Evolutionary conservation across 2,888 invertebrate species (phyloP).

Genomic region (Cosmorhoe ocellata): DNA sequence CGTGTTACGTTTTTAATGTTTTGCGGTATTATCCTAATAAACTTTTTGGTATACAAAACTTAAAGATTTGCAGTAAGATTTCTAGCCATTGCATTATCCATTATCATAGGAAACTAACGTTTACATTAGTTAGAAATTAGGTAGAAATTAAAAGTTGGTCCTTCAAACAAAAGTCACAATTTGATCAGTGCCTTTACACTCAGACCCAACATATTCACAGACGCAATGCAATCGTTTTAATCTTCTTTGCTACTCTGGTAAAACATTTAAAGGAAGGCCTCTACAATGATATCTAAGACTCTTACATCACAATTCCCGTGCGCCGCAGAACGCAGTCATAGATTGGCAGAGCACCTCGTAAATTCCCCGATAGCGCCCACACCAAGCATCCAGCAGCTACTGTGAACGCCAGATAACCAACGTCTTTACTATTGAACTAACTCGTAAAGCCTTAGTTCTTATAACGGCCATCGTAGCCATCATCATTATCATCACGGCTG

Average conservation of each 20-base stretch:
- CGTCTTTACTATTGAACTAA: slow-evolving; percentile 47
- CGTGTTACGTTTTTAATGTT: slow-evolving; percentile 19
- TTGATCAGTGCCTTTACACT: no score
- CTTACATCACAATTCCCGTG: slow-evolving; percentile 21
- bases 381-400: slow-evolving; percentile 67
- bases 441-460: slow-evolving; percentile 2
- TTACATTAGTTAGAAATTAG: no score
- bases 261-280: not conserved
- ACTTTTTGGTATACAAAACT: not conserved
- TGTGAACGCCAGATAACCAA: slow-evolving; percentile 62
- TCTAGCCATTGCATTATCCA: no score
- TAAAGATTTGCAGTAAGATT: no score
- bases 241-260: no score
- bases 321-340: slow-evolving; percentile 34
- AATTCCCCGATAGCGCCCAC: slow-evolving; percentile 68
- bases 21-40: slow-evolving; percentile 12
- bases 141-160: no score
- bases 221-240: no score
- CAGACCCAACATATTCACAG: no score
- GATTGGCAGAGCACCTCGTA: slow-evolving; percentile 53
- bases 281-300: slow-evolving; percentile 10
- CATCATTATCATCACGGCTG: not conserved
- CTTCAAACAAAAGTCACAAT: no score
- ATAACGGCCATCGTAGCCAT: not conserved
- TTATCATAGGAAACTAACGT: no score